Evolutionary conservation across 2,797 vertebrate species (phyloP).

Genomic region (Bradypus variegatus): DNA sequence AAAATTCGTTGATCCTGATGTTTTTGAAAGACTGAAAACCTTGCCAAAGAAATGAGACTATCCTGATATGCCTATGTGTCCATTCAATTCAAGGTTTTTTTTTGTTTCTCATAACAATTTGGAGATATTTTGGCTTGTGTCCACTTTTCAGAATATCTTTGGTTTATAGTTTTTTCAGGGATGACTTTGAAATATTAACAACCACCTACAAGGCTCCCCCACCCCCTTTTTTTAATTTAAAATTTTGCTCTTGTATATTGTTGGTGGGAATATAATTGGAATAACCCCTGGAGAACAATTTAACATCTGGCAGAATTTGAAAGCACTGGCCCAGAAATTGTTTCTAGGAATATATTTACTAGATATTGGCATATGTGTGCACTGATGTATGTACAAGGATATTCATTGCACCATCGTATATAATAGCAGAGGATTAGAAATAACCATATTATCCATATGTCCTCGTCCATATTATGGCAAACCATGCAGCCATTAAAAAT

Average conservation of each 20-base stretch:
- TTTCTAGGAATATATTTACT: neutral
- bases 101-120: neutral
- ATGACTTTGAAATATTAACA: constrained; percentile 2
- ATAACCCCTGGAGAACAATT: neutral
- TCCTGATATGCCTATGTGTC: neutral
- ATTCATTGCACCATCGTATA: neutral
- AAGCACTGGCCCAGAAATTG: neutral
- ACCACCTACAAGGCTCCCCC: neutral
- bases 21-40: neutral
- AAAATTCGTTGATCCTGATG: neutral
- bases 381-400: neutral
- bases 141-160: neutral
- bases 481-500: neutral
- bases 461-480: neutral
- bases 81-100: neutral
- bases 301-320: constrained; percentile 19
- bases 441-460: neutral
- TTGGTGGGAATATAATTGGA: neutral
- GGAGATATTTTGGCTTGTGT: neutral
- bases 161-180: neutral
- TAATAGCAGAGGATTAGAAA: neutral
- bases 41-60: neutral
- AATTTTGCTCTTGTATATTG: neutral
- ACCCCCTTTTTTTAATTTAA: neutral
- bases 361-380: neutral